Conservation (phyloP, 2,797 vertebrate species). For the Notolepis coatsorum region DNA sequence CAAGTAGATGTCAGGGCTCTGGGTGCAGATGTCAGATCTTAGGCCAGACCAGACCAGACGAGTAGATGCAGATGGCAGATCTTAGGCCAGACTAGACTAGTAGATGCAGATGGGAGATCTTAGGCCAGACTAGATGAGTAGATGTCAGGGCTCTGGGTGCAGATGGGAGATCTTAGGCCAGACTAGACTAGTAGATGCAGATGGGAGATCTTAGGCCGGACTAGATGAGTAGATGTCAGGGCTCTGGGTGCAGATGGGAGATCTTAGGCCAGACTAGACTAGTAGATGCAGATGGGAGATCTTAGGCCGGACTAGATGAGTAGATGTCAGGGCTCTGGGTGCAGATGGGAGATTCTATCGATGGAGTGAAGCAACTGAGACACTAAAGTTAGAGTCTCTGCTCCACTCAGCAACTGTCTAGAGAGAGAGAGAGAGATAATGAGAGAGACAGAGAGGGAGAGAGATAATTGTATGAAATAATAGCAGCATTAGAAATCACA, state of each 20-base stretch:
- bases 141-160: too few species aligned
- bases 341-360: constrained; percentile 78
- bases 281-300: constrained; percentile 63
- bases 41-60: neutral
- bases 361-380: constrained; percentile 89
- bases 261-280: constrained; percentile 22
- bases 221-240: constrained; percentile 22
- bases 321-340: neutral
- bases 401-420: constrained; percentile 83
- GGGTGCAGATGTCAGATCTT: too few species aligned
- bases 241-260: too few species aligned
- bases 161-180: too few species aligned
- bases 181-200: too few species aligned
- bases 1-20: neutral
- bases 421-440: neutral
- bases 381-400: constrained; percentile 79
- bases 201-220: neutral
- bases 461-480: neutral
- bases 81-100: too few species aligned
- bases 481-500: too few species aligned
- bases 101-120: too few species aligned
- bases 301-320: constrained; percentile 22
- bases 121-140: too few species aligned
- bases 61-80: constrained; percentile 57
- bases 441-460: neutral